Conservation (phyloP, 2,113 vertebrate genomes). For the Colistium nudipinnis region DNA sequence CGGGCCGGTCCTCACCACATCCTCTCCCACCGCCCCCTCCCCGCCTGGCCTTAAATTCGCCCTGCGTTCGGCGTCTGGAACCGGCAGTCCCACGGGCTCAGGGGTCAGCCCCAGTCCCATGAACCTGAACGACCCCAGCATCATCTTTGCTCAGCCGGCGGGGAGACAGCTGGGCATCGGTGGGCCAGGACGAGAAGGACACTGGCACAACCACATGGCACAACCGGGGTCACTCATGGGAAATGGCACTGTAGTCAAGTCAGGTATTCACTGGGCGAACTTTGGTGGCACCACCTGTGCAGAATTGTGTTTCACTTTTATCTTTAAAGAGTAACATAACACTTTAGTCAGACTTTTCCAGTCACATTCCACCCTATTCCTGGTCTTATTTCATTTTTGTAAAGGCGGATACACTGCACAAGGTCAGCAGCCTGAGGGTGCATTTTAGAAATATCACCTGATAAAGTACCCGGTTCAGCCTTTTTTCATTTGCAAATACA, state of each 20-base stretch:
- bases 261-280: constrained; percentile 85
- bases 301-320: not conserved
- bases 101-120: constrained; percentile 83
- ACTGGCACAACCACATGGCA: constrained; percentile 92
- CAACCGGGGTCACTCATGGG: constrained; percentile 90
- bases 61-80: constrained; percentile 76
- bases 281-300: constrained; percentile 28
- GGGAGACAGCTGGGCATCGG: constrained; percentile 86
- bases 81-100: constrained; percentile 75
- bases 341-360: not conserved
- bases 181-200: constrained; percentile 88
- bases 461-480: too few relatives aligned
- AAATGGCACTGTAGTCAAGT: constrained; percentile 92
- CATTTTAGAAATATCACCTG: too few relatives aligned
- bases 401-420: too few relatives aligned
- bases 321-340: constrained; percentile 18
- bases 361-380: not conserved
- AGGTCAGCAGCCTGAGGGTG: too few relatives aligned
- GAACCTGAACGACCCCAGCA: constrained; percentile 97
- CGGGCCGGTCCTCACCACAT: constrained; percentile 87
- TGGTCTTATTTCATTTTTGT: too few relatives aligned
- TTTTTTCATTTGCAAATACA: not conserved
- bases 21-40: constrained; percentile 81
- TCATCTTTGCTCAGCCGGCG: constrained; percentile 97
- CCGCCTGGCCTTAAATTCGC: constrained; percentile 86